Evolutionary conservation across 2,888 invertebrate genomes (phyloP).

Genomic region (Alloscopus bannaensis): DNA sequence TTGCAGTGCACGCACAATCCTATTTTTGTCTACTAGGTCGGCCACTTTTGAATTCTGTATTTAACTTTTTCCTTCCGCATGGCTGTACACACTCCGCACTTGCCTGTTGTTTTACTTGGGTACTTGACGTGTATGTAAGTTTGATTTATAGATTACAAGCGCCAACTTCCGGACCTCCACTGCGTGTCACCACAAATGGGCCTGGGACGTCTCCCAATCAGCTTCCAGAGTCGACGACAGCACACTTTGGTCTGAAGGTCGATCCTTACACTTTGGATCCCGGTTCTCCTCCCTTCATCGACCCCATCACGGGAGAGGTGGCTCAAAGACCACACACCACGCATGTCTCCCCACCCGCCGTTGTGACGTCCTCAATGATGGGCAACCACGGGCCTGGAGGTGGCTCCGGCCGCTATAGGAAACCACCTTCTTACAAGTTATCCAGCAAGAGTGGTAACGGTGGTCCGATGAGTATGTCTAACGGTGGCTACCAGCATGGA

Average conservation of each 20-base stretch:
- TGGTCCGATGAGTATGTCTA: slow-evolving; percentile 22
- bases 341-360: slow-evolving; percentile 71
- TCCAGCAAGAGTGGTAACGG: slow-evolving; percentile 50
- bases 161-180: slow-evolving; percentile 55
- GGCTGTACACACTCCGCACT: slow-evolving; percentile 43
- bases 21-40: not conserved
- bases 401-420: slow-evolving; percentile 58
- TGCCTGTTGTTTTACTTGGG: slow-evolving; percentile 55
- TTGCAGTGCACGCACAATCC: slow-evolving; percentile 4
- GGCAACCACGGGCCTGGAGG: slow-evolving; percentile 44
- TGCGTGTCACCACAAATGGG: slow-evolving; percentile 59
- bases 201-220: slow-evolving; percentile 68
- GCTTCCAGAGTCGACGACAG: slow-evolving; percentile 73
- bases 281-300: slow-evolving; percentile 70
- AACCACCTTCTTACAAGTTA: slow-evolving; percentile 59
- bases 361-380: slow-evolving; percentile 71
- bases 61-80: slow-evolving; percentile 42
- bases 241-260: slow-evolving; percentile 71
- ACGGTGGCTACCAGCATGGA: slow-evolving; percentile 45
- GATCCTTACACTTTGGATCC: slow-evolving; percentile 72
- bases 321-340: slow-evolving; percentile 72
- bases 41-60: slow-evolving; percentile 24
- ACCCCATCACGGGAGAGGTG: slow-evolving; percentile 65
- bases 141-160: slow-evolving; percentile 70
- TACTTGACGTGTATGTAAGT: slow-evolving; percentile 67